These are phyloP conservation scores for Scaptomyza graminum DNA, from an alignment of 1,140 invertebrate species.

Conservation along the genomic window DNA sequence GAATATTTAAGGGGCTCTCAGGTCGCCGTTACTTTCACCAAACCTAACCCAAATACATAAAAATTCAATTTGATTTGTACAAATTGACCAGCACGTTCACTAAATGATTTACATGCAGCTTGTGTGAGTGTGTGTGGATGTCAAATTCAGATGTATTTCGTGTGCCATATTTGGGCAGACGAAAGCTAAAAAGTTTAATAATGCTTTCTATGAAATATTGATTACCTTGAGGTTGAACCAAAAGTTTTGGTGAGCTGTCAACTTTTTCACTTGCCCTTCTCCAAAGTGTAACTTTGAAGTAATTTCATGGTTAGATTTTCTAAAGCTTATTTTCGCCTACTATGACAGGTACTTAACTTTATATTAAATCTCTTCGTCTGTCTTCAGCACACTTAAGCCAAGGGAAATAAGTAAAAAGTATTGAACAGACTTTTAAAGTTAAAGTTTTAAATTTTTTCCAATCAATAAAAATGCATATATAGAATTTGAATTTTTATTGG, in stretches of 20 bases:
- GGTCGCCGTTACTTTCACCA: conserved; percentile 45
- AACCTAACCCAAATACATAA: conserved; percentile 56
- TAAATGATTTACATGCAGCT: conserved; percentile 21
- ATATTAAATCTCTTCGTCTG: too few relatives aligned
- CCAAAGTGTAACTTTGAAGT: conserved; percentile 5
- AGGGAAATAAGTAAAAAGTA: neutral
- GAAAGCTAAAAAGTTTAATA: neutral
- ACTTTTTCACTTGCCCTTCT: conserved; percentile 19
- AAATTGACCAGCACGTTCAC: conserved; percentile 45
- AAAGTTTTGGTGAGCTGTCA: conserved; percentile 34
- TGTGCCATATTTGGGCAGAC: neutral
- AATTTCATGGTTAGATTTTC: neutral
- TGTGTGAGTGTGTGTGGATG: neutral
- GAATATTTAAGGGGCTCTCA: conserved; percentile 64
- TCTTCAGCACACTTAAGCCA: neutral
- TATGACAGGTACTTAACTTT: too few relatives aligned
- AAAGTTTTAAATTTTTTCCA: neutral
- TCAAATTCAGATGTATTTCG: conserved; percentile 9
- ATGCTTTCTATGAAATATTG: conserved; percentile 43
- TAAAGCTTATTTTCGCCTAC: neutral
- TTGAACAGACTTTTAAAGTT: neutral
- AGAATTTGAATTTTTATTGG: conserved; percentile 24
- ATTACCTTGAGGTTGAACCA: conserved; percentile 37
- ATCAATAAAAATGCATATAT: conserved; percentile 10
- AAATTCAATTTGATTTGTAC: conserved; percentile 54